Percentiles rank a stretch among this genome's conserved stretches.
Evolutionary conservation across 2,113 vertebrate genomes (phyloP).

Genomic region (Aviceda subcristata): DNA sequence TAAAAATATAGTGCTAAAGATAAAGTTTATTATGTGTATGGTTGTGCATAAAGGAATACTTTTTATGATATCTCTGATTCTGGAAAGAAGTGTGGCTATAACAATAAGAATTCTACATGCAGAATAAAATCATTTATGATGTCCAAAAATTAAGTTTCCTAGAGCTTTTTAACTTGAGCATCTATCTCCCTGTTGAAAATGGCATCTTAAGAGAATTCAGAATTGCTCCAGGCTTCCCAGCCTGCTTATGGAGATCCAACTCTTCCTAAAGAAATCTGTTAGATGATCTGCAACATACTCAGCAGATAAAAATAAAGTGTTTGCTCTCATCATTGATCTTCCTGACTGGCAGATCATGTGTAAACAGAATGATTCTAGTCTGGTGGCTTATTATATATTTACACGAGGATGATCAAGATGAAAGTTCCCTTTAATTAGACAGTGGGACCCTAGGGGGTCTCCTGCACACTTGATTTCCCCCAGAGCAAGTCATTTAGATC

Average conservation of each 20-base stretch:
- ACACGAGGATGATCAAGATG: not conserved
- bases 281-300: constrained; percentile 30
- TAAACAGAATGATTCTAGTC: constrained; percentile 24
- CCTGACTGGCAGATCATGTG: constrained; percentile 1
- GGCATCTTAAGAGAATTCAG: not conserved
- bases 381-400: constrained; percentile 24
- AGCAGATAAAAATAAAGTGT: not conserved
- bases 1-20: not conserved
- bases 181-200: not conserved
- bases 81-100: not conserved
- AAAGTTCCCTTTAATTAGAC: constrained; percentile 47
- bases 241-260: not conserved
- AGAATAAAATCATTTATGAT: not conserved
- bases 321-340: constrained; percentile 17
- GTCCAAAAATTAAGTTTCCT: not conserved
- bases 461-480: constrained; percentile 14
- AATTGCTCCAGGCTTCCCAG: not conserved
- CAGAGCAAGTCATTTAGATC: constrained; percentile 40
- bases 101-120: not conserved
- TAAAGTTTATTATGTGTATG: not conserved
- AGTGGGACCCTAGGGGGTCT: not conserved
- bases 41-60: not conserved
- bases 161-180: not conserved
- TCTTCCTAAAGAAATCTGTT: constrained; percentile 20
- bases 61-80: not conserved